These are phyloP conservation scores for Stichodactyla helianthus DNA, from an alignment of 64 coral and sea anemone genomes.

Conservation along the genomic window DNA sequence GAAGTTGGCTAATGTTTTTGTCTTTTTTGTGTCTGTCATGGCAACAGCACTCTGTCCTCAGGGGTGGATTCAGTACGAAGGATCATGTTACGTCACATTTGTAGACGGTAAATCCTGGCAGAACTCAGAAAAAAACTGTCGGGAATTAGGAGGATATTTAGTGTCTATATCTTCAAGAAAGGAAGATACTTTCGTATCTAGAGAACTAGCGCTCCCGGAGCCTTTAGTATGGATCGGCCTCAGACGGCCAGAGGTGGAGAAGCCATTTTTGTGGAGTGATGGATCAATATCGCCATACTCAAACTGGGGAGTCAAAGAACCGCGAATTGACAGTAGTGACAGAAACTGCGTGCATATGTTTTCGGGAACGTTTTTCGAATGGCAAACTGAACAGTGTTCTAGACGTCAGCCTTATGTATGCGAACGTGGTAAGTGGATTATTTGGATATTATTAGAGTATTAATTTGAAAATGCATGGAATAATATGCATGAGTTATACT, in stretches of 20 bases:
- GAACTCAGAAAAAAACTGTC: constrained; percentile 5
- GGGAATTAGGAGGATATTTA: constrained; percentile 27
- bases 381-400: constrained; percentile 10
- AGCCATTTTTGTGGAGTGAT: constrained; percentile 1
- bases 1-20: neutral
- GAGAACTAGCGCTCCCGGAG: constrained; percentile 13
- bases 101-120: constrained; percentile 10
- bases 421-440: constrained; percentile 22
- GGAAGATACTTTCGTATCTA: constrained; percentile 15
- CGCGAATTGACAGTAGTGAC: neutral
- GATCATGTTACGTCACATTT: constrained; percentile 25
- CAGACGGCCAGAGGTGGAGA: neutral
- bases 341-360: constrained; percentile 5
- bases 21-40: neutral
- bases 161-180: neutral
- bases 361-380: constrained; percentile 12
- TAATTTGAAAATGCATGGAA: neutral
- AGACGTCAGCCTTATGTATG: constrained; percentile 17
- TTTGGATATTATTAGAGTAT: neutral
- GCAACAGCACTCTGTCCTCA: constrained; percentile 18
- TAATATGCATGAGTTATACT: neutral
- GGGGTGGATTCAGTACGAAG: constrained; percentile 14
- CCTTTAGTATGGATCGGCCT: constrained; percentile 12
- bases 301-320: neutral
- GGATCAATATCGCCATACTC: neutral